Evolutionary conservation across 2,888 invertebrate species (phyloP), one percentile per base, ranked within the genome.

Genomic region (Ophion slaviceki): DNA sequence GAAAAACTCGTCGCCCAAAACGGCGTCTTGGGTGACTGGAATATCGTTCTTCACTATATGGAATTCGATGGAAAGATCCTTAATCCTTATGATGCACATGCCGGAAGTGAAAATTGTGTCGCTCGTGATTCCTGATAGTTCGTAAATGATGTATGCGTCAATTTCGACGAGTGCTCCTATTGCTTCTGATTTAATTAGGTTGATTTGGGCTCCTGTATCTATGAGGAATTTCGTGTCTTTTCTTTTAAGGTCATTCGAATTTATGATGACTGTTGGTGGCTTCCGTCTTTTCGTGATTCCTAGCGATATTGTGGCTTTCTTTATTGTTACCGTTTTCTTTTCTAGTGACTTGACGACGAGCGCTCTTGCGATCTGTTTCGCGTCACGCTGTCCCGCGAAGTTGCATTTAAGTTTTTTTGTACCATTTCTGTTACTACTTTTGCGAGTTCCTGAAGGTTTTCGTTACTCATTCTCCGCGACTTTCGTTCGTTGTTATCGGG

Each of bases 141-240:
- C 82, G 14, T 77, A 68, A 40, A 74, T 71, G 20, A 17, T 62
- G 7, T 24, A 10, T n/a, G 62, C 14, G 28, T 76, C 66, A 1
- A 64, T 59, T 72, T 59, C 17, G 10, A 61, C n/a, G 11, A 61
- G 17, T 11, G n/a, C 53, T 20, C 8, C n/a, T n/a, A 45, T 20
- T 17, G 57, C 20, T 8, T 70, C 40, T 28, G 8, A 36, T 79
- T 24, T 83, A 5, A 68, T 14, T 2, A 82, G 32, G 40, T 78
- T 82, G 14, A 78, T 77, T 24, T 66, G 53, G 0, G 82, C 64
- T 66, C 82, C 82, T 0, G 72, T 78, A n/a, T 72, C 82, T 0
- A 64, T 24, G 11, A 83, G 40, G 1, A 40, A 75, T n/a, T 10
- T 11, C 5, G 78, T 32, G 0, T 45, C 1, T 17, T 47, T 45